Evolutionary conservation across 1,140 invertebrate genomes (phyloP), one percentile per base, ranked within the genome.

Genomic region (Drosophila carrolli): DNA sequence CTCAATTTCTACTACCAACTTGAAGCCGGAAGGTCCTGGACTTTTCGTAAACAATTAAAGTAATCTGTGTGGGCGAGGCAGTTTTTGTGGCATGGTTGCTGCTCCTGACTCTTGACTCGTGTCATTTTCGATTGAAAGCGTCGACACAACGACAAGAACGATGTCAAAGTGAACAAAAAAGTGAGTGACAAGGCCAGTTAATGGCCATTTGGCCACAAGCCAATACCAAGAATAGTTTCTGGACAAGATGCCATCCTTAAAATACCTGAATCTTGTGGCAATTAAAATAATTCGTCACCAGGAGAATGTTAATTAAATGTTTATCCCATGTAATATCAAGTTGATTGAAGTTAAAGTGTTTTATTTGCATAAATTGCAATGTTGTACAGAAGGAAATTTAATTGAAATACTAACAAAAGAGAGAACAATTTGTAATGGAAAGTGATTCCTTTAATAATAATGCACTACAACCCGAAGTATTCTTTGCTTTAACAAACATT

Each of bases 31-130:
- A 48, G 19, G 43, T 16, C 10, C 50, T 5, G 43, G 27, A 70
- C 43, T 50, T 38, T 56, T 71, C 16, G 53, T 63, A 70, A 79
- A 68, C 83, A 88, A 86, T 86, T 83, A 88, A 83, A 88, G 68
- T 41, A 59, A 59, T 29, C 83, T 51, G 63, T n/a, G 71, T 79
- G 79, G 82, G 83, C 66, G 75, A 82, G 77, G 58, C 51, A 55
- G 9, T 46, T 78, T 68, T 41, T 72, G 51, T 19, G 44, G 35
- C 60, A 59, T 56, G 63, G 72, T 38, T 46, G 59, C 38, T 63
- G 78, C 46, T 46, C 19, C 60, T 83, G 73, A 74, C 83, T 80
- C 88, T 74, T 80, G 83, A 88, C 84, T 83, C 82, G 78, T 81
- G 82, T 81, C 82, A 72, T 68, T 82, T 79, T 60, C 46, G 71